Evolutionary conservation across 2,113 vertebrate genomes (phyloP).

Genomic region (Synchiropus splendidus): DNA sequence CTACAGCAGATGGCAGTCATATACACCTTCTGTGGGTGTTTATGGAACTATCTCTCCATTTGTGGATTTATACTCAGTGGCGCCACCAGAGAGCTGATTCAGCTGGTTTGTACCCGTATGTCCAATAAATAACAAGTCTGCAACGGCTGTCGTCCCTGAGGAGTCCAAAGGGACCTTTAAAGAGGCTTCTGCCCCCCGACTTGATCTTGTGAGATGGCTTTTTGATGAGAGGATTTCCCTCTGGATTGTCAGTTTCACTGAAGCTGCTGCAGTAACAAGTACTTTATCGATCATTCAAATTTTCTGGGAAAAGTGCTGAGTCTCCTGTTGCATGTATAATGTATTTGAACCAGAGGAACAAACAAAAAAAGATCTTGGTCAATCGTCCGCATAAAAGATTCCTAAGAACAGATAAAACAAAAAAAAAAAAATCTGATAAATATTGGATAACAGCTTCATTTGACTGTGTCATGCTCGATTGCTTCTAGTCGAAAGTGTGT

Average conservation of each 20-base stretch:
- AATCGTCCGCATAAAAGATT: too few relatives aligned
- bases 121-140: constrained; percentile 48
- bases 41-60: constrained; percentile 12
- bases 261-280: constrained; percentile 26
- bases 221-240: constrained; percentile 21
- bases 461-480: too few relatives aligned
- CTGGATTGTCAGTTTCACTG: constrained; percentile 4
- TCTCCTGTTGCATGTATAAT: constrained; percentile 8
- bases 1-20: constrained; percentile 25
- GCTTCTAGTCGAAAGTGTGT: too few relatives aligned
- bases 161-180: constrained; percentile 9
- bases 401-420: too few relatives aligned
- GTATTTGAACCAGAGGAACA: background rate
- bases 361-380: constrained; percentile 7
- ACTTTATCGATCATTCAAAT: constrained; percentile 30
- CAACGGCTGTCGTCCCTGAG: constrained; percentile 10
- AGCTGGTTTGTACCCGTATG: constrained; percentile 33
- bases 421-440: too few relatives aligned
- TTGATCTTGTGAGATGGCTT: constrained; percentile 13
- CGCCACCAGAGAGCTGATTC: constrained; percentile 47
- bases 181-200: constrained; percentile 12
- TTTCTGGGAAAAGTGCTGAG: constrained; percentile 15
- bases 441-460: too few relatives aligned
- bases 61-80: constrained; percentile 43
- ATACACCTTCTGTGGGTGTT: constrained; percentile 20